A percentile compares a stretch with the other conserved stretches of the same genome.
phyloP scores from a whole-genome alignment of 1,140 invertebrate genomes.

The Drosophila quadrilineata region DNA sequence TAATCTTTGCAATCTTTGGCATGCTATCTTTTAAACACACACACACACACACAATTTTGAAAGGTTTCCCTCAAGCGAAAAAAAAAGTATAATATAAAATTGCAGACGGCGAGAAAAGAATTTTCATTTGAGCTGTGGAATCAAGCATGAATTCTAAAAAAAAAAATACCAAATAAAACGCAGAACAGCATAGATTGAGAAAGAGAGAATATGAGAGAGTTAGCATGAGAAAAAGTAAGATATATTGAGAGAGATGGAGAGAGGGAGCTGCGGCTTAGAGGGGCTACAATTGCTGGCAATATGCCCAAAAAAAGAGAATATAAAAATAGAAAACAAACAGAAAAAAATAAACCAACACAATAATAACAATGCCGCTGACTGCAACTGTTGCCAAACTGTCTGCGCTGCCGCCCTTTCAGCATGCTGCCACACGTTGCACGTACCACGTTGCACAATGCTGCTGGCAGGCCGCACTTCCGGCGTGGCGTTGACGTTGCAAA shows the following conservation, averaged over 20 bases:
- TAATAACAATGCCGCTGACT: slow-evolving; percentile 19
- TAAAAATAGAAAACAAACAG: too few species aligned
- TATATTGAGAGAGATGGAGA: neutral
- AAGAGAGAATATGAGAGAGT: too few species aligned
- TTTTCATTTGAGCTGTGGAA: slow-evolving; percentile 25
- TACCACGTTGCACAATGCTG: slow-evolving; percentile 9
- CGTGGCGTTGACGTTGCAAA: slow-evolving; percentile 54
- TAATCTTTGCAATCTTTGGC: slow-evolving; percentile 58
- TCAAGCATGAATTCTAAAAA: slow-evolving; percentile 52
- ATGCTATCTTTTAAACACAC: slow-evolving; percentile 43
- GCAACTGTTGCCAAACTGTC: slow-evolving; percentile 26
- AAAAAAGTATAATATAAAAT: neutral
- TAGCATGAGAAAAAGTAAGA: too few species aligned
- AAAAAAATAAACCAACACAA: too few species aligned
- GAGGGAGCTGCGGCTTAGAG: too few species aligned
- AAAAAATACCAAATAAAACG: neutral
- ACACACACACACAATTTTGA: too few species aligned
- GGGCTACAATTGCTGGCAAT: slow-evolving; percentile 46
- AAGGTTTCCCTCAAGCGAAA: slow-evolving; percentile 9
- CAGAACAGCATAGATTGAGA: neutral
- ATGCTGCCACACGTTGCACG: slow-evolving; percentile 2
- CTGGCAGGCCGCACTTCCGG: slow-evolving; percentile 58
- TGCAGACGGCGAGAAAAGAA: neutral
- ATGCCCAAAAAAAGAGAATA: slow-evolving; percentile 43
- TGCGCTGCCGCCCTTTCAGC: neutral